Percentiles rank a stretch among this genome's conserved stretches.
phyloP scores from a whole-genome alignment of 2,888 invertebrate genomes.

The Andrena trimmerana region DNA sequence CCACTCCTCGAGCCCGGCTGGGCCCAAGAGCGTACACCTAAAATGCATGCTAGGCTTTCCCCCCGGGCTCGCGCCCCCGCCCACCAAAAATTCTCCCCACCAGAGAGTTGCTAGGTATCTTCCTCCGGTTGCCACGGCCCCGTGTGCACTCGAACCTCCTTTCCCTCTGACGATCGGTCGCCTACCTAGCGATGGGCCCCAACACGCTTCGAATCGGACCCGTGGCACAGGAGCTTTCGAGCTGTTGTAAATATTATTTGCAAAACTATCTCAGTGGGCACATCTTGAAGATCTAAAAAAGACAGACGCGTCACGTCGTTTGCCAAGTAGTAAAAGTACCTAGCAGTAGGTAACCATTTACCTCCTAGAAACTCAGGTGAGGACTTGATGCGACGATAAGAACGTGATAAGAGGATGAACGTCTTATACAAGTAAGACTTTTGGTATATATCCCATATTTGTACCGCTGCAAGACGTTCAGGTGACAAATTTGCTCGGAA shows the following conservation, averaged over 20 bases:
- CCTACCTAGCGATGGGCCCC: conserved; percentile 49
- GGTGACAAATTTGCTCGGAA: background rate
- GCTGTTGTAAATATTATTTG: conserved; percentile 12
- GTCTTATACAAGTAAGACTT: too few relatives aligned
- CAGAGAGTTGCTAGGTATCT: conserved; percentile 82
- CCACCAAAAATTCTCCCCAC: conserved; percentile 69
- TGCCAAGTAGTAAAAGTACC: too few relatives aligned
- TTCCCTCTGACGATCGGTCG: conserved; percentile 64
- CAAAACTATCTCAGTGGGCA: background rate
- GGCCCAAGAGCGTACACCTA: conserved; percentile 78
- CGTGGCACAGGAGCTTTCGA: conserved; percentile 22
- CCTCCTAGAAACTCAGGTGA: too few relatives aligned
- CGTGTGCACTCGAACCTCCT: conserved; percentile 67
- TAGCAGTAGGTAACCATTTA: too few relatives aligned
- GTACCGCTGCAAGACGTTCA: background rate
- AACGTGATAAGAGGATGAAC: too few relatives aligned
- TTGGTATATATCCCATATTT: too few relatives aligned
- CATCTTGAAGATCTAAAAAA: background rate
- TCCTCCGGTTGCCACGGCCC: conserved; percentile 84
- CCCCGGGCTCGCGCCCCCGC: conserved; percentile 70
- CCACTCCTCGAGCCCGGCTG: conserved; percentile 68
- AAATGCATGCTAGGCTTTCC: conserved; percentile 83
- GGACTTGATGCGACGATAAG: too few relatives aligned
- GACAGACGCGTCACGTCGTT: background rate
- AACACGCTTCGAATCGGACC: background rate